phyloP scores from a whole-genome alignment of 2,888 invertebrate genomes.

The Parasteatoda lunata region DNA sequence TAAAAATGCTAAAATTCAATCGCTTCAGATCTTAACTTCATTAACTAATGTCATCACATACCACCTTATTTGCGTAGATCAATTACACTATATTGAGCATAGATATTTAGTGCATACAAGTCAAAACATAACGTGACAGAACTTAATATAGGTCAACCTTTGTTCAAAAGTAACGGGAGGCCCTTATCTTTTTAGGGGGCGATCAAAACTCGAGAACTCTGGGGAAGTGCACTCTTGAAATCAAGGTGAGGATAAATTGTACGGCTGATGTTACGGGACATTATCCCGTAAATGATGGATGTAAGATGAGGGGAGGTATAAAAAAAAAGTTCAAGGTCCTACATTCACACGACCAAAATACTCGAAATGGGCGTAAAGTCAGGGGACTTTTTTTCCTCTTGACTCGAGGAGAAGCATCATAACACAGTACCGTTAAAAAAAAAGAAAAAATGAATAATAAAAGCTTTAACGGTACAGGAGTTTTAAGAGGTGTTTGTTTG shows the following conservation, averaged over 20 bases:
- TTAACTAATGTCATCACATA: too few species aligned
- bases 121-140: background rate
- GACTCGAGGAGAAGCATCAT: background rate
- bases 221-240: background rate
- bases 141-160: background rate
- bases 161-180: background rate
- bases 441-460: background rate
- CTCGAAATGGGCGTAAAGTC: background rate
- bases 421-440: background rate
- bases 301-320: background rate
- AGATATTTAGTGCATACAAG: background rate
- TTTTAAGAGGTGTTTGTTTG: background rate
- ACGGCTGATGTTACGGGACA: background rate
- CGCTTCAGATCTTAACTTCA: too few species aligned
- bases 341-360: background rate
- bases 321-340: background rate
- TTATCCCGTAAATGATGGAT: background rate
- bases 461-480: background rate
- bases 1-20: too few species aligned
- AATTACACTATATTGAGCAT: too few species aligned
- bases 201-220: background rate
- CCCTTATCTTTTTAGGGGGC: background rate
- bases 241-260: background rate
- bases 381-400: background rate
- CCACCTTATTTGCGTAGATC: too few species aligned